phyloP scores from a whole-genome alignment of 2,113 vertebrate species.

The Microcebus murinus region DNA sequence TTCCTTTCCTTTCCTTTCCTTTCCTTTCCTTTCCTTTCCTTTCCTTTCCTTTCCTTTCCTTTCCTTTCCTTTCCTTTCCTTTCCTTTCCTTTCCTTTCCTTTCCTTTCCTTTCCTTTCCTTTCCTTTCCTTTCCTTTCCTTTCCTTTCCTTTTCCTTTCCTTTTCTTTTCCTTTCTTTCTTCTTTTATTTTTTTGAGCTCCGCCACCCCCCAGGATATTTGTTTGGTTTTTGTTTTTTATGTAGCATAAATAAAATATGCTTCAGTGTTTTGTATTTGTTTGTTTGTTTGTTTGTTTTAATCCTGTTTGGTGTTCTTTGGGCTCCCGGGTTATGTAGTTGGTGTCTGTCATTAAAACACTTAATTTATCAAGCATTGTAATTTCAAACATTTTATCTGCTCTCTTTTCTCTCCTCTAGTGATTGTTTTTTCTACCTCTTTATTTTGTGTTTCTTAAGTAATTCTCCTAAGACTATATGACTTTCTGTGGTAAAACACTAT shows the following conservation, averaged over 20 bases:
- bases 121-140: not conserved
- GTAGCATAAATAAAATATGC: not conserved
- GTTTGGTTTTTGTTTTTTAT: not conserved
- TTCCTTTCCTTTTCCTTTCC: too few relatives aligned
- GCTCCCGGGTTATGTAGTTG: too few relatives aligned
- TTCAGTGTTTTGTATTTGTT: too few relatives aligned
- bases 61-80: too few relatives aligned
- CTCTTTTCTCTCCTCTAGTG: not conserved
- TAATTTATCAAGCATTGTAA: not conserved
- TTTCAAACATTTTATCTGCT: not conserved
- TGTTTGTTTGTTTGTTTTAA: too few relatives aligned
- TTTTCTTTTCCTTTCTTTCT: too few relatives aligned
- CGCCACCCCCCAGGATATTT: not conserved
- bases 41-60: too few relatives aligned
- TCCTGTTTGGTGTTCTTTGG: too few relatives aligned
- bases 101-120: not conserved
- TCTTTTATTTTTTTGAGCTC: too few relatives aligned
- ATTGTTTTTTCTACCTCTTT: not conserved
- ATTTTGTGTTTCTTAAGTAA: not conserved
- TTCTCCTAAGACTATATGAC: not conserved
- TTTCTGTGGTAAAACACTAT: not conserved
- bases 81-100: too few relatives aligned
- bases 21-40: too few relatives aligned
- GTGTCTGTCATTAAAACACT: not conserved
- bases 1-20: not conserved